Percentiles rank a stretch among this genome's conserved stretches.
Conservation (phyloP, 2,888 invertebrate genomes). For the Gasteruption jaculator region DNA sequence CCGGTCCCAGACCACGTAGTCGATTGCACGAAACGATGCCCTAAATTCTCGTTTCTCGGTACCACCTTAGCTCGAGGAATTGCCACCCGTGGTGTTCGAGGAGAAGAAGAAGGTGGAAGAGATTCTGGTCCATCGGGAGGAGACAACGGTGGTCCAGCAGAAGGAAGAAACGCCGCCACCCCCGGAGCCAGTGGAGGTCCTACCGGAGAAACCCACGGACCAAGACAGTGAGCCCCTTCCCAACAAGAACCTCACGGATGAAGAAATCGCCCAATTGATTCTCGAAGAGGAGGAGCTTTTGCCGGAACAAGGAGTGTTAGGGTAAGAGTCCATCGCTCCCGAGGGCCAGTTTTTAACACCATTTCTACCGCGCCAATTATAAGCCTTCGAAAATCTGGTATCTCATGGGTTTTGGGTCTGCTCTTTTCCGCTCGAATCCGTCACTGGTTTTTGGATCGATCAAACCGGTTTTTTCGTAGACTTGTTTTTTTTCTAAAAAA, state of each 20-base stretch:
- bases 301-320: slow-evolving; percentile 65
- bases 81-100: slow-evolving; percentile 36
- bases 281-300: slow-evolving; percentile 67
- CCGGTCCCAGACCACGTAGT: slow-evolving; percentile 1
- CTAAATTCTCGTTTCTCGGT: slow-evolving; percentile 14
- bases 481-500: not conserved
- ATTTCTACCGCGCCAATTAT: no score
- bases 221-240: slow-evolving; percentile 42
- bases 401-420: no score
- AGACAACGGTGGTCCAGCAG: slow-evolving; percentile 19
- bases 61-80: slow-evolving; percentile 27
- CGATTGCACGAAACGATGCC: slow-evolving; percentile 9
- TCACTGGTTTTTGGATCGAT: slow-evolving; percentile 2
- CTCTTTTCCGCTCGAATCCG: no score
- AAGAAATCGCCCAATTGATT: slow-evolving; percentile 65
- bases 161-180: slow-evolving; percentile 25
- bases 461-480: slow-evolving; percentile 1
- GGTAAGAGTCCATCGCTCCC: no score
- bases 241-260: slow-evolving; percentile 57
- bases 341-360: no score
- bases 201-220: slow-evolving; percentile 38
- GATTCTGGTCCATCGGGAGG: slow-evolving; percentile 26
- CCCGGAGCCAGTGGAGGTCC: slow-evolving; percentile 24
- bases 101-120: no score
- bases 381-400: no score